phyloP scores from a whole-genome alignment of 2,797 vertebrate genomes.

The Paramormyrops hopkinsi region DNA sequence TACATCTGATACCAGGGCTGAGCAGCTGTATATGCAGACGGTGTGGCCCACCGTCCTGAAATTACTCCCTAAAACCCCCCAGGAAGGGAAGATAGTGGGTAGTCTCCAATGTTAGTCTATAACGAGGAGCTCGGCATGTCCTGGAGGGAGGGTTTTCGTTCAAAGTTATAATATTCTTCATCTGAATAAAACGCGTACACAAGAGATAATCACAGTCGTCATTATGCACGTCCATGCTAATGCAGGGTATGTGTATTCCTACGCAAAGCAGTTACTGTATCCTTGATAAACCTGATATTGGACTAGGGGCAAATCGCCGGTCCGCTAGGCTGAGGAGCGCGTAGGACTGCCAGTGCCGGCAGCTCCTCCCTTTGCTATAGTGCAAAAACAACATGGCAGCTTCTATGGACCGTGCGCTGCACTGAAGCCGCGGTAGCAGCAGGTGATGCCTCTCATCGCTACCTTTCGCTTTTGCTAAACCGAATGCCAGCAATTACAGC shows the following conservation, averaged over 20 bases:
- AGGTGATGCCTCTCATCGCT: background rate
- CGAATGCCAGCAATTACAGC: background rate
- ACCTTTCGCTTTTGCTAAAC: background rate
- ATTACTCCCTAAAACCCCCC: conserved; percentile 43
- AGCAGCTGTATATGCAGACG: conserved; percentile 47
- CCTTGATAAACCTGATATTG: background rate
- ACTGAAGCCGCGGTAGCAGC: background rate
- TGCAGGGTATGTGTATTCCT: background rate
- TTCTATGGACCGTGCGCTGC: background rate
- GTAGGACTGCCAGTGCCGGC: background rate
- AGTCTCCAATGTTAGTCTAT: background rate
- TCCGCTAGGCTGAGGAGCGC: background rate
- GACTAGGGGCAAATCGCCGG: background rate
- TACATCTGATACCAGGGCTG: conserved; percentile 33
- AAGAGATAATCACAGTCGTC: background rate
- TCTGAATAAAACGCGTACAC: background rate
- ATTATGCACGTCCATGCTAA: background rate
- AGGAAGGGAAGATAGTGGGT: conserved; percentile 18
- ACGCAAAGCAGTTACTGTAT: background rate
- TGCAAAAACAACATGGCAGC: conserved; percentile 21
- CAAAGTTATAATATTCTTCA: background rate
- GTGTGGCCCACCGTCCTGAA: conserved; percentile 40
- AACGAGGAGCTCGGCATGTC: background rate
- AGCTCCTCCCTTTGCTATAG: background rate
- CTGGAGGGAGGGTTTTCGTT: background rate